phyloP scores from a whole-genome alignment of 2,113 vertebrate species.

The Numenius arquata region DNA sequence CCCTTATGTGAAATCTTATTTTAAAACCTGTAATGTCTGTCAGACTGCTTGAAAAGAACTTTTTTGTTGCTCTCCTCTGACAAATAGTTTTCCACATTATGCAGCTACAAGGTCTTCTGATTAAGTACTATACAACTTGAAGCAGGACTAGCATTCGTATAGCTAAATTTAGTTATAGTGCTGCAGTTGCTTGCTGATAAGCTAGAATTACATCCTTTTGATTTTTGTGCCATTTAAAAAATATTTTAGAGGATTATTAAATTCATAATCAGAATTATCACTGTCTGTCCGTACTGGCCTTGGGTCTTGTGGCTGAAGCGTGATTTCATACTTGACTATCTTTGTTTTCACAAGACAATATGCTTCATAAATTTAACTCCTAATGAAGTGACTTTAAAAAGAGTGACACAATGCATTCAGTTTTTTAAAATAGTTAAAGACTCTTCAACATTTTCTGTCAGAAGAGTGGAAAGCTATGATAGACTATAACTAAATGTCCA shows the following conservation, averaged over 20 bases:
- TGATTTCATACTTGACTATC: constrained; percentile 51
- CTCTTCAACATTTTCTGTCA: background rate
- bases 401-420: background rate
- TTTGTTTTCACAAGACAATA: constrained; percentile 46
- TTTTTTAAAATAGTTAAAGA: background rate
- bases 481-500: background rate
- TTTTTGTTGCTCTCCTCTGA: background rate
- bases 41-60: background rate
- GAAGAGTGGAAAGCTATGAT: background rate
- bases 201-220: constrained; percentile 57
- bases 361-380: constrained; percentile 16
- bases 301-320: constrained; percentile 4
- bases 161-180: constrained; percentile 47
- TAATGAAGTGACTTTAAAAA: background rate
- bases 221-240: constrained; percentile 50
- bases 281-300: constrained; percentile 1
- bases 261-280: constrained; percentile 55
- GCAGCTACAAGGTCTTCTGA: constrained; percentile 27
- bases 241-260: constrained; percentile 54
- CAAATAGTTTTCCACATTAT: background rate
- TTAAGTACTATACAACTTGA: constrained; percentile 10
- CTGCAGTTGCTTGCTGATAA: constrained; percentile 54
- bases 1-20: background rate
- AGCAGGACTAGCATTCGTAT: background rate
- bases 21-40: background rate